phyloP scores from a whole-genome alignment of 1,140 invertebrate genomes.

The Agrypnia vestita region DNA sequence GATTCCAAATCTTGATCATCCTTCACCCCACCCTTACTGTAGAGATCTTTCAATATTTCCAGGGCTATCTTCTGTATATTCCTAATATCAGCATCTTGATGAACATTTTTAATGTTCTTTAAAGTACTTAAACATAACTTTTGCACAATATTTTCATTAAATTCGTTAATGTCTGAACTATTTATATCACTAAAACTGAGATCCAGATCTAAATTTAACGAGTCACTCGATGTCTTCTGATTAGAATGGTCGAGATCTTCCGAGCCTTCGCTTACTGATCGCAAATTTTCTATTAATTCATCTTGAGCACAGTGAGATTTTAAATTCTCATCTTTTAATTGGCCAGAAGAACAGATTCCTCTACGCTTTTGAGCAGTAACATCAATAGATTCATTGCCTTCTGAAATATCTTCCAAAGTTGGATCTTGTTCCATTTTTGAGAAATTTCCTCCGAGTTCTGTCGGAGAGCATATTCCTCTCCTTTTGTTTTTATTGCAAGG shows the following conservation, averaged over 20 bases:
- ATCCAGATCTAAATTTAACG: slow-evolving; percentile 72
- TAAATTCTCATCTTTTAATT: slow-evolving; percentile 66
- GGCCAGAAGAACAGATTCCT: slow-evolving; percentile 73
- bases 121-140: slow-evolving; percentile 72
- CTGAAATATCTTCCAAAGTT: slow-evolving; percentile 31
- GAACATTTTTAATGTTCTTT: slow-evolving; percentile 72
- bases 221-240: slow-evolving; percentile 71
- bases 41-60: slow-evolving; percentile 72
- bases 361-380: slow-evolving; percentile 73
- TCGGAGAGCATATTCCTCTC: slow-evolving; percentile 68
- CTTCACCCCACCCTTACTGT: slow-evolving; percentile 68
- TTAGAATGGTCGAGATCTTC: slow-evolving; percentile 64
- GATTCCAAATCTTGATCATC: slow-evolving; percentile 59
- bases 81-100: slow-evolving; percentile 72
- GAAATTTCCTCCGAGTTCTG: slow-evolving; percentile 68
- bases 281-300: slow-evolving; percentile 16
- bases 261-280: slow-evolving; percentile 51
- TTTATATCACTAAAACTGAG: slow-evolving; percentile 73
- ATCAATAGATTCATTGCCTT: slow-evolving; percentile 55
- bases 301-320: not conserved
- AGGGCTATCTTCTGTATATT: slow-evolving; percentile 73
- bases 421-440: slow-evolving; percentile 64
- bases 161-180: slow-evolving; percentile 72
- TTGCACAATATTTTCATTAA: slow-evolving; percentile 73
- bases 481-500: slow-evolving; percentile 64